Conservation (phyloP, 2,888 invertebrate genomes). For the Phengaris alcon region DNA sequence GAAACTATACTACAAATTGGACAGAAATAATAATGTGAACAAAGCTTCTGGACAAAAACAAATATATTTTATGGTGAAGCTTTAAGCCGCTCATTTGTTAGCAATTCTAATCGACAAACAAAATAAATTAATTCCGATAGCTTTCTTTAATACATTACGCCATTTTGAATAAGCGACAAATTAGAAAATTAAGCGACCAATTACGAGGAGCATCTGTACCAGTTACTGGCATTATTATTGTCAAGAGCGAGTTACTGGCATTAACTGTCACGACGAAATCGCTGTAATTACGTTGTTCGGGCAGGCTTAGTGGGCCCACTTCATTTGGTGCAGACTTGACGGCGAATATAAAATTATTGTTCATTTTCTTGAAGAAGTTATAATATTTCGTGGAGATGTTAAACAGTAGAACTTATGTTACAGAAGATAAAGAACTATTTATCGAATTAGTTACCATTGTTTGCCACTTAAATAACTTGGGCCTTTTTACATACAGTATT, state of each 20-base stretch:
- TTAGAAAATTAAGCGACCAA: slow-evolving; percentile 32
- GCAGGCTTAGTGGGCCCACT: slow-evolving; percentile 39
- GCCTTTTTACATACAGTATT: too few relatives aligned
- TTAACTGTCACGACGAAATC: slow-evolving; percentile 41
- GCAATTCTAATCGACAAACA: not conserved
- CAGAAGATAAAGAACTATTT: not conserved
- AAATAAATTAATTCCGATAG: not conserved
- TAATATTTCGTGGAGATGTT: not conserved
- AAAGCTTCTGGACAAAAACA: too few relatives aligned
- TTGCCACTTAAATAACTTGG: too few relatives aligned
- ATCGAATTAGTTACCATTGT: too few relatives aligned
- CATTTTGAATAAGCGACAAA: slow-evolving; percentile 23
- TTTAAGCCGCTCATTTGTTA: not conserved
- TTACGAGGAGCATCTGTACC: slow-evolving; percentile 12
- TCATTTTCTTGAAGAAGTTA: not conserved
- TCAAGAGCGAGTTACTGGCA: slow-evolving; percentile 36
- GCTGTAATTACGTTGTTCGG: slow-evolving; percentile 44
- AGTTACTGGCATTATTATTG: slow-evolving; percentile 38
- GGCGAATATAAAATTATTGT: slow-evolving; percentile 36
- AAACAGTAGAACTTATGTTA: not conserved
- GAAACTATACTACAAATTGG: too few relatives aligned
- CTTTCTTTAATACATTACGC: not conserved
- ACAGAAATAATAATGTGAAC: too few relatives aligned
- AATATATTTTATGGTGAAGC: not conserved
- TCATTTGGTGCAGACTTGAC: slow-evolving; percentile 36